A percentile compares a stretch with the other conserved stretches of the same genome.
Conservation (phyloP, 2,113 vertebrate species). For the Poecile atricapillus region DNA sequence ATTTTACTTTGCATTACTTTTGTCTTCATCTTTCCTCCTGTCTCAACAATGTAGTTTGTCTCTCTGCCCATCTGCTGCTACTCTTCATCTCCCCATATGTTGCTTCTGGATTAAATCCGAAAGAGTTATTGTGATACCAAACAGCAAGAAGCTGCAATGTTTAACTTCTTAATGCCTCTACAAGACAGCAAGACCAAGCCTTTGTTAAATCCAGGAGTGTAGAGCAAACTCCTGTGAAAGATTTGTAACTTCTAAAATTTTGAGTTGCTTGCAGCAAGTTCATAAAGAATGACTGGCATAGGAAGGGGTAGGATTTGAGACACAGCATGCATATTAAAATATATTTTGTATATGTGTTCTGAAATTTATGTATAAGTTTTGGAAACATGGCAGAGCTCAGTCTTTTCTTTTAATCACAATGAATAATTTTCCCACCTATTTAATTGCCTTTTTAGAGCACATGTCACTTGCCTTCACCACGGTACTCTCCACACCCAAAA, state of each 20-base stretch:
- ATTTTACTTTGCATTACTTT: background rate
- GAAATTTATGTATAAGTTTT: background rate
- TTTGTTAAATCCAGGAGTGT: background rate
- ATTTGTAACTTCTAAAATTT: background rate
- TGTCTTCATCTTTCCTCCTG: background rate
- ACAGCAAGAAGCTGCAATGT: background rate
- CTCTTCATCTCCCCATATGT: background rate
- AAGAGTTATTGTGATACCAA: background rate
- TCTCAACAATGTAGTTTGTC: background rate
- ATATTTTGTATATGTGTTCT: background rate
- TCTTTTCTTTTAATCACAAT: background rate
- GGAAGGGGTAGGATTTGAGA: background rate
- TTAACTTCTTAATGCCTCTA: background rate
- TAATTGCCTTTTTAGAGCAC: background rate
- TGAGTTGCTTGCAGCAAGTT: background rate
- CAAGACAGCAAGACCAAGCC: rapidly evolving
- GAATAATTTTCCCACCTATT: background rate
- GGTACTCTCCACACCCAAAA: background rate
- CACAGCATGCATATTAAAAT: background rate
- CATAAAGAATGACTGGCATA: background rate
- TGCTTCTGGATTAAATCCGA: background rate
- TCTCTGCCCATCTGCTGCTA: background rate
- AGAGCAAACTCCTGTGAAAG: background rate
- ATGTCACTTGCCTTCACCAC: background rate
- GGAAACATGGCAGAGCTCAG: background rate